Evolutionary conservation across 2,797 vertebrate genomes (phyloP).

Genomic region (Mormyrus hasselquistii): DNA sequence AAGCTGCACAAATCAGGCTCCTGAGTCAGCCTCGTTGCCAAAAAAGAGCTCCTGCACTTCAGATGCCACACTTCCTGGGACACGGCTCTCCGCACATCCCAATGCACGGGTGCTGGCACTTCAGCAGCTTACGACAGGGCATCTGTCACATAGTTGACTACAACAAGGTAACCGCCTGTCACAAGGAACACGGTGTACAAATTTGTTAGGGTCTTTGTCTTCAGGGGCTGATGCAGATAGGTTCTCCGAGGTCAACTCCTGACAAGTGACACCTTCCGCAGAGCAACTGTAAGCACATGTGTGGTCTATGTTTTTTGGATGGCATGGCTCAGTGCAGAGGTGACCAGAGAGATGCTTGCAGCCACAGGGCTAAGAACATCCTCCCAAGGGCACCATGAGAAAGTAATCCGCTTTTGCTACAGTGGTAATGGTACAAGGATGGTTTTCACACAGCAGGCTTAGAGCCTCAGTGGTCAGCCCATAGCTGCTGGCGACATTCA

Average conservation of each 20-base stretch:
- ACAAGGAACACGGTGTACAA: constrained; percentile 22
- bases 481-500: constrained; percentile 19
- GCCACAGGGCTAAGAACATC: constrained; percentile 23
- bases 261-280: constrained; percentile 16
- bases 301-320: neutral
- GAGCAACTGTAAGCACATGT: constrained; percentile 15
- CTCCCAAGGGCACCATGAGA: constrained; percentile 20
- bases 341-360: neutral
- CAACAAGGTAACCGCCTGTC: constrained; percentile 26
- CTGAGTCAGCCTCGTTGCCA: constrained; percentile 26
- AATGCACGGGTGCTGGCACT: constrained; percentile 22
- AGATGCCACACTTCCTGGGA: constrained; percentile 32
- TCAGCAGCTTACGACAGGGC: constrained; percentile 6
- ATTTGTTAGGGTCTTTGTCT: constrained; percentile 19
- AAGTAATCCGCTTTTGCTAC: constrained; percentile 30
- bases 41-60: constrained; percentile 36
- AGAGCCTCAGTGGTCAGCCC: constrained; percentile 22
- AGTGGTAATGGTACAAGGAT: constrained; percentile 17
- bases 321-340: neutral
- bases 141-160: constrained; percentile 28
- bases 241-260: constrained; percentile 22
- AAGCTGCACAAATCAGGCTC: neutral
- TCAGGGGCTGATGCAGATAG: neutral
- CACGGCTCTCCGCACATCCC: constrained; percentile 37
- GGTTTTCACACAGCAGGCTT: constrained; percentile 31